phyloP scores from a whole-genome alignment of 2,113 vertebrate genomes.

The Rafetus swinhoei region DNA sequence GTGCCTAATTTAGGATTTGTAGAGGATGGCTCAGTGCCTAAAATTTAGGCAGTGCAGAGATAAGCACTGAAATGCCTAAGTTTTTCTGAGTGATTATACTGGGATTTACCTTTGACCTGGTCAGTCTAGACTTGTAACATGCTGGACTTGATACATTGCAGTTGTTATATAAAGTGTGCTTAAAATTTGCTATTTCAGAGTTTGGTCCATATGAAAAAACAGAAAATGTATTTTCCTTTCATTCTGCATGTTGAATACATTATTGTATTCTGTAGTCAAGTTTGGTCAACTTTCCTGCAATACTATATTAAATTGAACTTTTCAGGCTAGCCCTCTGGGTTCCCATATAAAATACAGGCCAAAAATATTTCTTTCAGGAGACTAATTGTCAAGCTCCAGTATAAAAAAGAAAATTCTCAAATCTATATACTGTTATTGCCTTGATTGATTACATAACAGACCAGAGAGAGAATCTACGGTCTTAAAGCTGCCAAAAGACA shows the following conservation, averaged over 20 bases:
- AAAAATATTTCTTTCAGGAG: not conserved
- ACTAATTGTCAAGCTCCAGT: not conserved
- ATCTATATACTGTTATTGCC: slow-evolving; percentile 2
- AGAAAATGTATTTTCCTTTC: not conserved
- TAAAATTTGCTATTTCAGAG: not conserved
- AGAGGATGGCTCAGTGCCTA: not conserved
- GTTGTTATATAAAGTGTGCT: not conserved
- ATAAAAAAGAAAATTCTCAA: not conserved
- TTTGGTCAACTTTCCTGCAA: not conserved
- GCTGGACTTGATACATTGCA: not conserved
- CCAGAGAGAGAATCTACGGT: not conserved
- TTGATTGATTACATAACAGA: not conserved
- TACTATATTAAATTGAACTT: not conserved
- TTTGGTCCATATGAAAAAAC: not conserved
- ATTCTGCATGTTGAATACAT: not conserved
- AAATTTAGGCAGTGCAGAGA: not conserved
- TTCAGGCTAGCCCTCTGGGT: not conserved
- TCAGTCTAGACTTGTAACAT: not conserved
- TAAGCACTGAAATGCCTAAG: not conserved
- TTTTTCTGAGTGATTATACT: not conserved
- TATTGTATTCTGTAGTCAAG: not conserved
- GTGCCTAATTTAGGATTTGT: not conserved
- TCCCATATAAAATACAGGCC: not conserved
- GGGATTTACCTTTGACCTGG: not conserved
- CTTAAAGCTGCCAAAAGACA: slow-evolving; percentile 72